Evolutionary conservation across 1,140 invertebrate species (phyloP), one percentile per base, ranked within the genome.

Genomic region (Brachionus rubens): DNA sequence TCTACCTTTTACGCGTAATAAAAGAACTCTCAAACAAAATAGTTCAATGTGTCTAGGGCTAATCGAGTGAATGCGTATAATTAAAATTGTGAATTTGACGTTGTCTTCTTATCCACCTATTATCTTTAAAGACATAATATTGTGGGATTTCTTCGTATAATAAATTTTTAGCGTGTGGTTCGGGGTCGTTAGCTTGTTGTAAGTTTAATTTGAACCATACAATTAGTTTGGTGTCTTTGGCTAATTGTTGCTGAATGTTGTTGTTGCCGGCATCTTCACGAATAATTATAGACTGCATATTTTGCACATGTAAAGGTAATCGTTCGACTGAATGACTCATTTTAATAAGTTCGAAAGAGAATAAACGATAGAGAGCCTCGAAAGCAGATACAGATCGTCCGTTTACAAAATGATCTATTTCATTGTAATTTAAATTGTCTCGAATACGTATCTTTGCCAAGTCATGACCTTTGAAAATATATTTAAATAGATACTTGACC

Each of bases 401-500:
- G 48, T 33, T 12, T 68, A 78, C 28, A 48, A 76, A 78, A 56
- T 59, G 21, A 14, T 33, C 19, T 54, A 77, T 76, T 56, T 79
- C 33, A 79, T 79, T 52, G 14, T 28, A 40, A 2, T 77, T 50
- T 4, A 24, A 14, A 50, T 14, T 21, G 6, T 30, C 12, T 30
- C 65, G 7, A 19, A 46, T 28, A 24, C 14, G 21, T 46, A 50
- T 30, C 12, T 67, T 47, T 59, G 62, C 76, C 76, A 24, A 36
- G 78, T 77, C 43, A 28, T 75, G 79, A 80, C 83, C 85, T 79
- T 78, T 79, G 78, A 80, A 81, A 77, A 77, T 81, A 81, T 54
- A 86, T 82, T 36, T 80, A 77, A 46, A 86, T 80, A 80, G 81
- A 52, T 81, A 86, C 30, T 78, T 79, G 43, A 78, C 77, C 30